Base-by-base conservation (phyloP, 1,140 invertebrate genomes). In the Halictus rubicundus region DNA sequence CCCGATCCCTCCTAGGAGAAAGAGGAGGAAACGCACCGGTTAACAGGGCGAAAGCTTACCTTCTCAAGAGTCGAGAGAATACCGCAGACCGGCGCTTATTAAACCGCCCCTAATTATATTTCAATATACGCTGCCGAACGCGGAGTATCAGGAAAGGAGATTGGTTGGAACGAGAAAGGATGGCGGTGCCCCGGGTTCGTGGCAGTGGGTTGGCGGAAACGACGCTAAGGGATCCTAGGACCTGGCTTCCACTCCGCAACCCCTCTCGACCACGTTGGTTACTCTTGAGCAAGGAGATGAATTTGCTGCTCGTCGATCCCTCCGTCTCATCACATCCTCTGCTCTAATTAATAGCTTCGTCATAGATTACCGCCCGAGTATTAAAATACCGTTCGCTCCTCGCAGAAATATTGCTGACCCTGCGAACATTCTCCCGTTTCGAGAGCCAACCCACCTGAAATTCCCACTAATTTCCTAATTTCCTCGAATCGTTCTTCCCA, bases 61-160 rank as follows among this genome's bases (percentile, higher is more conserved):
- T 71, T 80, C 81, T 86, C 76, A 73, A 84, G 86, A 83, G 72
- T 83, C 76, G 78, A 76, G 68, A 70, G 74, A 81, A 88, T 85
- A 80, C 87, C 87, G 61, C 86, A 86, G 81, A 84, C 82, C 83
- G 75, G 81, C 85, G 87, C 87, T 88, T 88, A 89, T 89, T 89
- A 89, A 89, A 89, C 85, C 83, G 73, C 73, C 81, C 75, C 87
- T 88, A 88, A 89, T 89, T 88, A 89, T 88, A 89, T 89, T 89
- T 89, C 88, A 88, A 89, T 89, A 88, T 89, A 80, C 85, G 87
- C 69, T 76, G 59, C 75, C 74, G 83, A 83, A 64, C 65, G 81
- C 63, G 66, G 49, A 81, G 83, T 59, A 61, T 61, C 68, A 59
- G 52, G 27, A 68, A 81, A 74, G 83, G 84, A 85, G 84, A 85